Evolutionary conservation across 1,140 invertebrate genomes (phyloP).

Genomic region (Camponotus vicinus): DNA sequence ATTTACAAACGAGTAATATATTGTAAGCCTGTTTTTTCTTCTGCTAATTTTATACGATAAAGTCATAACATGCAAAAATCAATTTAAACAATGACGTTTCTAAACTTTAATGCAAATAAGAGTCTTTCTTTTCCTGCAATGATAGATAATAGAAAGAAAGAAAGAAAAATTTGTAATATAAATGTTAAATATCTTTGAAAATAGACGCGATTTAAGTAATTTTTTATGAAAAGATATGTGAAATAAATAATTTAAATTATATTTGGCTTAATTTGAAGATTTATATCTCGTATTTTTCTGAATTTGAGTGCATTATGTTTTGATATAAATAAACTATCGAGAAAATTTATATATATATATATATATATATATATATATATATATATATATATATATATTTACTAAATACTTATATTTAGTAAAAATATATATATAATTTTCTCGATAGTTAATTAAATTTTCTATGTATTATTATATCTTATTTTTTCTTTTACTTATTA

Average conservation of each 20-base stretch:
- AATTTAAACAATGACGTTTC: no score
- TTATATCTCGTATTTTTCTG: background rate
- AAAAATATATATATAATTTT: no score
- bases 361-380: no score
- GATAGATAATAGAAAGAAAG: background rate
- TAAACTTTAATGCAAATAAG: background rate
- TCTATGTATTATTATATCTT: background rate
- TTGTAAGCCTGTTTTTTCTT: background rate
- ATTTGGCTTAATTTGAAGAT: background rate
- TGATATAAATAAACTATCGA: background rate
- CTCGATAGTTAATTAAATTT: no score
- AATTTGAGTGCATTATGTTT: background rate
- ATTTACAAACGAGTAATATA: background rate
- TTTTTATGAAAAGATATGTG: background rate
- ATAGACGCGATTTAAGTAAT: conserved; percentile 1
- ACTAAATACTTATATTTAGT: no score
- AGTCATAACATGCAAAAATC: no score
- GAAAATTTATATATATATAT: background rate
- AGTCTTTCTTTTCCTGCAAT: background rate
- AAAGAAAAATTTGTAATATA: background rate
- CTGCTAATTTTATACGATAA: background rate
- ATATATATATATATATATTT: no score
- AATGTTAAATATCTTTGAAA: background rate
- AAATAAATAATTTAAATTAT: background rate
- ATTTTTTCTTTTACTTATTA: background rate